Conservation (phyloP, 2,113 vertebrate species). For the Chionomys nivalis region DNA sequence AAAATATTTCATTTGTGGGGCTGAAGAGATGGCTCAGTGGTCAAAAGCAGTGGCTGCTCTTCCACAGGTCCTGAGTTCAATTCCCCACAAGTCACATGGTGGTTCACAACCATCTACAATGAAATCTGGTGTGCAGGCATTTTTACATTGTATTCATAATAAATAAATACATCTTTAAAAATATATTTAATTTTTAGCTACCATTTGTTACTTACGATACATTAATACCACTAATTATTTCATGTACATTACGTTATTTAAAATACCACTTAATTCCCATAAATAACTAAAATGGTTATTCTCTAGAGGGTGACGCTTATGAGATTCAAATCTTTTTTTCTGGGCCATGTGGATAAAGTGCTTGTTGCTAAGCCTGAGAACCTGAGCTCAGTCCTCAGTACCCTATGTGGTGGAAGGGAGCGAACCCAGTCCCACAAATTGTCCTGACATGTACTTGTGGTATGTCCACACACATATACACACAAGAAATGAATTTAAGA, state of each 20-base stretch:
- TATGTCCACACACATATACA: neutral
- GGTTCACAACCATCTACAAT: too few relatives aligned
- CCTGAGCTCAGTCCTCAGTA: neutral
- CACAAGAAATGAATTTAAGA: neutral
- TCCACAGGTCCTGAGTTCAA: too few relatives aligned
- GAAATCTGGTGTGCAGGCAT: too few relatives aligned
- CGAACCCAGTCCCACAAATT: neutral
- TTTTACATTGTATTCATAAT: too few relatives aligned
- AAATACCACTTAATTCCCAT: constrained; percentile 2
- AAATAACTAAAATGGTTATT: constrained; percentile 2
- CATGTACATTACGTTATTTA: constrained; percentile 37
- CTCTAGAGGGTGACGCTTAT: neutral
- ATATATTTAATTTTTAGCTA: neutral
- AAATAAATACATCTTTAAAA: too few relatives aligned
- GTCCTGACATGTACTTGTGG: neutral
- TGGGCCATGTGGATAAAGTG: neutral
- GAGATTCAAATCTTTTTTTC: constrained; percentile 6
- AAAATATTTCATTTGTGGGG: neutral
- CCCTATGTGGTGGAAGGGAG: neutral
- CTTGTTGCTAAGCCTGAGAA: neutral
- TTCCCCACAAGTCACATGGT: too few relatives aligned
- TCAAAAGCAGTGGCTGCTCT: too few relatives aligned
- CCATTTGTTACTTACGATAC: neutral
- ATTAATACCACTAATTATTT: constrained; percentile 41
- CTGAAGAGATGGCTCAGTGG: too few relatives aligned